Conservation (phyloP, 2,113 vertebrate genomes). For the Melospiza melodia region DNA sequence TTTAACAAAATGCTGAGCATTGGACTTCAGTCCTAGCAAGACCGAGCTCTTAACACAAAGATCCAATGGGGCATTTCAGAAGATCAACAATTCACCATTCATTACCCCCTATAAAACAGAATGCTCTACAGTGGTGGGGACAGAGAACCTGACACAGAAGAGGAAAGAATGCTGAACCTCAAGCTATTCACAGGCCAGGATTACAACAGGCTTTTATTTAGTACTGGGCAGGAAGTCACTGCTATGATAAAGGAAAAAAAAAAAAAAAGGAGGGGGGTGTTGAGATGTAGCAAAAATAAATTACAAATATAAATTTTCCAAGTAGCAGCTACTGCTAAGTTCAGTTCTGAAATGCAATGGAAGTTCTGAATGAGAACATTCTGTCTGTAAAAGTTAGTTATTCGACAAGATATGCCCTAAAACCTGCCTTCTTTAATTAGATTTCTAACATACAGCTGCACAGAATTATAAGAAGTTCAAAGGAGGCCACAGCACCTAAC, state of each 20-base stretch:
- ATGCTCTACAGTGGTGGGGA: neutral
- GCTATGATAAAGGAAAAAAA: neutral
- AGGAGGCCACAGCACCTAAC: neutral
- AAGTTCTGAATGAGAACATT: neutral
- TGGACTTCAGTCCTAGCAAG: neutral
- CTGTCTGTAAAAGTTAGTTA: neutral
- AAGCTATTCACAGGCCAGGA: neutral
- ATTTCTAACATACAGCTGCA: neutral
- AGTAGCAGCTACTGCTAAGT: neutral
- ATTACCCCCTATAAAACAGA: neutral
- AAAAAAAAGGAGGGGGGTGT: fast-evolving
- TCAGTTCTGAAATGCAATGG: neutral
- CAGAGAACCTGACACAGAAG: neutral
- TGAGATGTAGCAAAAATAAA: neutral
- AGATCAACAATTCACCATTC: neutral
- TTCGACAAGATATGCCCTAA: neutral
- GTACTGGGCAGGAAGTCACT: neutral
- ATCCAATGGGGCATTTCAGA: neutral
- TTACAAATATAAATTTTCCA: neutral
- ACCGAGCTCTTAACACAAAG: neutral
- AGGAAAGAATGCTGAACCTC: conserved; percentile 26
- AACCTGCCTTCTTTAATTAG: neutral
- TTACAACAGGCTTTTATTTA: neutral
- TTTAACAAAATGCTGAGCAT: neutral
- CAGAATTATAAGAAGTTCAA: neutral